These are phyloP conservation scores for Calidris pugnax DNA, from an alignment of 2,113 vertebrate genomes.

Conservation along the genomic window DNA sequence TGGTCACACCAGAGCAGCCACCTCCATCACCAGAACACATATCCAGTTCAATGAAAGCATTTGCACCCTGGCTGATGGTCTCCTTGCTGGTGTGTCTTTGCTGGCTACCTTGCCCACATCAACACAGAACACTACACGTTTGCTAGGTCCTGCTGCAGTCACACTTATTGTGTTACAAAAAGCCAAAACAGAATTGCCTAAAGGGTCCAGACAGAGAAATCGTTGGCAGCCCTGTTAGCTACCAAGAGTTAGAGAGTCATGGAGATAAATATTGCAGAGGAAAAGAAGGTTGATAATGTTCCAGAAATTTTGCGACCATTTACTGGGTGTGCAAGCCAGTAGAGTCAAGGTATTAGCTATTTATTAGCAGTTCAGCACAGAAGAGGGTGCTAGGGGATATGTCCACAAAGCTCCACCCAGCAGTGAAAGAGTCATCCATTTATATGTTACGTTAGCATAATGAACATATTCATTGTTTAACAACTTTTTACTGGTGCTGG, in stretches of 20 bases:
- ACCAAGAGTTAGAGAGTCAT: not conserved
- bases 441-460: no score
- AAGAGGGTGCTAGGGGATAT: no score
- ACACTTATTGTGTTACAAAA: not conserved
- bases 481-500: no score
- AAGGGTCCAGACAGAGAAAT: not conserved
- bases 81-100: not conserved
- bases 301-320: no score
- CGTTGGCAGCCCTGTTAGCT: not conserved
- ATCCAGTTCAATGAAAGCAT: not conserved
- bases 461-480: no score
- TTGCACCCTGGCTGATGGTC: not conserved
- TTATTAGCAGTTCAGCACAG: no score
- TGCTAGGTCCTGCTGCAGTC: not conserved
- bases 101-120: not conserved
- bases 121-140: fast-evolving
- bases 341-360: no score
- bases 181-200: not conserved
- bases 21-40: not conserved
- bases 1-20: not conserved
- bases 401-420: no score
- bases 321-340: no score
- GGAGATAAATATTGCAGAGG: not conserved
- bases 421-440: no score
- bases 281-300: not conserved